Conservation (phyloP, 2,113 vertebrate species). For the Myotis lucifugus region DNA sequence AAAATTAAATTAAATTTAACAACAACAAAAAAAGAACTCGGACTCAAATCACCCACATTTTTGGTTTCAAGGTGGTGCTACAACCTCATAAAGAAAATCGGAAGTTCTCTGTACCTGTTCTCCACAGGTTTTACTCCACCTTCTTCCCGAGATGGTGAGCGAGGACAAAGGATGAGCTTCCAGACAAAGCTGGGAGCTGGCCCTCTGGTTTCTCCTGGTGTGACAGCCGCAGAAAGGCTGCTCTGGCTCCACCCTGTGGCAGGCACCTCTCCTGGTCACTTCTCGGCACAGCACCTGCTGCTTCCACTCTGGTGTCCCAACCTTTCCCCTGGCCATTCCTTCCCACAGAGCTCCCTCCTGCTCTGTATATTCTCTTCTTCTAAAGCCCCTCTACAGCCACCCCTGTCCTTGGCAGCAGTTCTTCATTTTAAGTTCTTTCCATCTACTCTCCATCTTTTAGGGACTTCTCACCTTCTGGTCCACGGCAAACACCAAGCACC, state of each 20-base stretch:
- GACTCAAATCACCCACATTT: too few species aligned
- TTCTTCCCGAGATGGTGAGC: background rate
- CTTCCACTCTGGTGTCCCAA: background rate
- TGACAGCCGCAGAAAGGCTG: background rate
- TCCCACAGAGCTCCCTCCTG: background rate
- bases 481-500: background rate
- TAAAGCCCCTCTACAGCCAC: background rate
- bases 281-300: background rate
- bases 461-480: background rate
- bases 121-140: background rate
- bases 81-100: background rate
- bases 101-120: background rate
- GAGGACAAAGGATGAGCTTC: background rate
- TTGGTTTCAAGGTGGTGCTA: background rate
- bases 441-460: background rate
- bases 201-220: background rate
- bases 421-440: background rate
- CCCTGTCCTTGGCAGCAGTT: background rate
- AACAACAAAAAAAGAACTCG: too few species aligned
- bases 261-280: background rate
- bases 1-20: too few species aligned
- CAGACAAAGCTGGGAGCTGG: background rate
- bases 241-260: background rate
- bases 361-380: background rate
- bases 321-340: background rate